A percentile compares a stretch with the other conserved stretches of the same genome.
Conservation (phyloP, 1,140 invertebrate species). For the Heliothis virescens region DNA sequence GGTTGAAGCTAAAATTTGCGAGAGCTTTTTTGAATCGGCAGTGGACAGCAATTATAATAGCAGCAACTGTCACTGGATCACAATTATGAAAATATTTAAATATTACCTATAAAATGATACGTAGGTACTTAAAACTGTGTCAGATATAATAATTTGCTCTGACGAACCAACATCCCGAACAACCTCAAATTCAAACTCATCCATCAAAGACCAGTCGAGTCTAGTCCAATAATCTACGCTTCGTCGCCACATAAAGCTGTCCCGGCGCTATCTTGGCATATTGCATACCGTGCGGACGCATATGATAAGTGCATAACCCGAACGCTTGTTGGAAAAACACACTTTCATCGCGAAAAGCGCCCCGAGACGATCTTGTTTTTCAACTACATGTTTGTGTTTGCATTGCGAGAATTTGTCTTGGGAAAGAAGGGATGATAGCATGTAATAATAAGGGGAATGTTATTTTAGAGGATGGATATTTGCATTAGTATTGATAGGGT, state of each 20-base stretch:
- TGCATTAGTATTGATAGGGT: slow-evolving; percentile 6
- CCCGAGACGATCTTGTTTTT: slow-evolving; percentile 45
- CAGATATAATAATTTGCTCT: too few relatives aligned
- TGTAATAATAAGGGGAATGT: background rate
- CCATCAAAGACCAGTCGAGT: slow-evolving; percentile 8
- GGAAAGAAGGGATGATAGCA: background rate
- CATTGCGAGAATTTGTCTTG: slow-evolving; percentile 29
- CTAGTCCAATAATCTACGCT: slow-evolving; percentile 43
- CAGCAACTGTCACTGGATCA: background rate
- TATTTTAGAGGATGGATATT: background rate
- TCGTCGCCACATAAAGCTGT: slow-evolving; percentile 69
- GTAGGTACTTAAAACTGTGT: too few relatives aligned
- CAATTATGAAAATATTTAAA: background rate
- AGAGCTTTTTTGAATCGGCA: too few relatives aligned
- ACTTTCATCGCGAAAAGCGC: slow-evolving; percentile 29
- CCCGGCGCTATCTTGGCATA: slow-evolving; percentile 68
- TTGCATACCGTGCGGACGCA: slow-evolving; percentile 66
- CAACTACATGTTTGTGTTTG: slow-evolving; percentile 33
- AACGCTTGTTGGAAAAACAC: slow-evolving; percentile 45
- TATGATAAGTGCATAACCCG: slow-evolving; percentile 71
- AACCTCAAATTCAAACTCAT: background rate
- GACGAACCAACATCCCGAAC: too few relatives aligned
- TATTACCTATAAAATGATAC: too few relatives aligned
- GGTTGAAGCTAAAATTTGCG: too few relatives aligned
- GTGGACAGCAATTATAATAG: background rate